Conservation (phyloP, 2,888 invertebrate genomes). For the Diplolepis rosae region DNA sequence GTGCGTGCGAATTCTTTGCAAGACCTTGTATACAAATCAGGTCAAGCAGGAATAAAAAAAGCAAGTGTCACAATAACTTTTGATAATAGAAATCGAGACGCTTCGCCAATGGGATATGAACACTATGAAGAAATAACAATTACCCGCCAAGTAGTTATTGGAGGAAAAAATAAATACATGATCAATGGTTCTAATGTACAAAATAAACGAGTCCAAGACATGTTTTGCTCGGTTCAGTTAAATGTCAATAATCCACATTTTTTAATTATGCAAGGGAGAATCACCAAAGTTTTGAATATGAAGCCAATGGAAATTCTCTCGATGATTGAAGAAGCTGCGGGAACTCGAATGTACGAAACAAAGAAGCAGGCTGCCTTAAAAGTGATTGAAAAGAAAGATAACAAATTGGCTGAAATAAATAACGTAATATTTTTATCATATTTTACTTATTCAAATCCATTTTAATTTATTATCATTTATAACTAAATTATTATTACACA, state of each 20-base stretch:
- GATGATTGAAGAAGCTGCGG: slow-evolving; percentile 99
- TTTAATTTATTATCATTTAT: neutral
- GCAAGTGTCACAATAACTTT: slow-evolving; percentile 97
- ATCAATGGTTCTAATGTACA: slow-evolving; percentile 94
- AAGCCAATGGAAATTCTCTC: slow-evolving; percentile 96
- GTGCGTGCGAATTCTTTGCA: slow-evolving; percentile 92
- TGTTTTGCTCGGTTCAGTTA: slow-evolving; percentile 96
- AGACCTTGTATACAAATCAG: slow-evolving; percentile 98
- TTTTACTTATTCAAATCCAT: neutral
- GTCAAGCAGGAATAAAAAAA: slow-evolving; percentile 96
- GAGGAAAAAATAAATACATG: slow-evolving; percentile 92
- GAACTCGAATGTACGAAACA: slow-evolving; percentile 96
- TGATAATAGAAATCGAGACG: slow-evolving; percentile 88
- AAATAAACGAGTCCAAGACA: slow-evolving; percentile 92
- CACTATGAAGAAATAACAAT: slow-evolving; percentile 93
- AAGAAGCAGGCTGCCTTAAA: slow-evolving; percentile 91
- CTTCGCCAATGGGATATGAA: slow-evolving; percentile 94
- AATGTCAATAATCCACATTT: slow-evolving; percentile 99
- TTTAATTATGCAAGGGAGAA: slow-evolving; percentile 99
- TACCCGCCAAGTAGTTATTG: slow-evolving; percentile 91
- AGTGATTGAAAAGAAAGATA: slow-evolving; percentile 94
- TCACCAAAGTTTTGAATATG: slow-evolving; percentile 99
- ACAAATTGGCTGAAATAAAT: slow-evolving; percentile 90
- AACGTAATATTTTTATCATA: slow-evolving; percentile 76
- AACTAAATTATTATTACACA: slow-evolving; percentile 57